phyloP scores from a whole-genome alignment of 2,888 invertebrate species.

The Cheilosia urbana region DNA sequence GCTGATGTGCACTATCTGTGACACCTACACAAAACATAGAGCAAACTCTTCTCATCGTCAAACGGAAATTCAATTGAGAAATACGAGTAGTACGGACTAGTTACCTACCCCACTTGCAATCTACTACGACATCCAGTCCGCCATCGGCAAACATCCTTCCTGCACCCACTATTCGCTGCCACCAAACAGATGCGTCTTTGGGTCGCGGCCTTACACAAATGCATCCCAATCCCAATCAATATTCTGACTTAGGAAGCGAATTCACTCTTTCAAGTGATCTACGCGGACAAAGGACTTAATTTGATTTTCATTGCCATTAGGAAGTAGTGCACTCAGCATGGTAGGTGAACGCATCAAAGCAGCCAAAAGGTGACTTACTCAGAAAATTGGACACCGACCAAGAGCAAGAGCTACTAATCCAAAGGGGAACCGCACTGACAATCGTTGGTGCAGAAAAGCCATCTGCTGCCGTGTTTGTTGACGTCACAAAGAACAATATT shows the following conservation, averaged over 20 bases:
- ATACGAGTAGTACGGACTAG: not conserved
- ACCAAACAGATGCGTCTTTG: constrained; percentile 15
- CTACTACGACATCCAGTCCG: not conserved
- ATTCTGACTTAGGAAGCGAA: constrained; percentile 42
- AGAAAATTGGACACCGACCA: constrained; percentile 58
- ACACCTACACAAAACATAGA: no score
- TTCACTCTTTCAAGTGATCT: constrained; percentile 31
- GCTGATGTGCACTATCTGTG: no score
- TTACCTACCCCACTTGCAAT: not conserved
- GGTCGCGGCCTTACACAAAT: constrained; percentile 5
- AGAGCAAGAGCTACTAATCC: constrained; percentile 16
- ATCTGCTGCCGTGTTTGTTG: constrained; percentile 3
- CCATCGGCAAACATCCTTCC: not conserved
- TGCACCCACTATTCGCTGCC: not conserved
- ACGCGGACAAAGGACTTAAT: constrained; percentile 56
- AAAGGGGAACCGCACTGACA: constrained; percentile 10
- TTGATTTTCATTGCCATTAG: constrained; percentile 66
- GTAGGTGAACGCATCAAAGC: constrained; percentile 44
- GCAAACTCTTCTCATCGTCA: no score
- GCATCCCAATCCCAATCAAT: constrained; percentile 27
- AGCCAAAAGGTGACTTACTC: constrained; percentile 40
- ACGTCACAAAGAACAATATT: constrained; percentile 12
- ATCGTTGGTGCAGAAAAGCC: no score
- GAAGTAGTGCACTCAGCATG: constrained; percentile 56
- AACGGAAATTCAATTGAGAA: no score